Conservation (phyloP, 2,113 vertebrate species). For the Myrmecobius fasciatus region DNA sequence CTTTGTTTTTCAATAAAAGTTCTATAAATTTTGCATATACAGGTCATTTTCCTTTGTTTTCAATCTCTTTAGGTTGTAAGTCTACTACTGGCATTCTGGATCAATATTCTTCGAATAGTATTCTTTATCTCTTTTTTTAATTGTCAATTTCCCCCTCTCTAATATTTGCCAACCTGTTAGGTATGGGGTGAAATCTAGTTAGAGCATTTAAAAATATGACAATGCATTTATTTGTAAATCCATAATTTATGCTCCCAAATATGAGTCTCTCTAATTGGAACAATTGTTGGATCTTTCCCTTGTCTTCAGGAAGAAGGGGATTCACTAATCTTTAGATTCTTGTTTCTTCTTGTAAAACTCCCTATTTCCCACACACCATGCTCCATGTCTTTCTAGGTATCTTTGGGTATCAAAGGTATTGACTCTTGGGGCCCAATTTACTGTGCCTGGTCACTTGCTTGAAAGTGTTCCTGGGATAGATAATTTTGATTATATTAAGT, state of each 20-base stretch:
- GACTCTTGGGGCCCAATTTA: too few species aligned
- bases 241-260: background rate
- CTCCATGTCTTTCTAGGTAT: too few species aligned
- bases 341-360: too few species aligned
- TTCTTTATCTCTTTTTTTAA: too few species aligned
- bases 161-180: background rate
- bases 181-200: background rate
- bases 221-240: background rate
- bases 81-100: background rate
- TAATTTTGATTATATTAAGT: too few species aligned
- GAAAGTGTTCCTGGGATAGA: too few species aligned
- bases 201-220: background rate
- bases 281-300: background rate
- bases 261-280: background rate
- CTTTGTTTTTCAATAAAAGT: background rate
- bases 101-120: background rate
- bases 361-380: too few species aligned
- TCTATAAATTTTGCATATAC: background rate
- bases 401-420: too few species aligned
- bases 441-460: too few species aligned
- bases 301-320: background rate
- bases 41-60: background rate
- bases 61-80: background rate
- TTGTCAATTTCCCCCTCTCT: background rate
- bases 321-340: too few species aligned